These are phyloP conservation scores for Climacteris rufus DNA, from an alignment of 2,113 vertebrate species.

Conservation along the genomic window DNA sequence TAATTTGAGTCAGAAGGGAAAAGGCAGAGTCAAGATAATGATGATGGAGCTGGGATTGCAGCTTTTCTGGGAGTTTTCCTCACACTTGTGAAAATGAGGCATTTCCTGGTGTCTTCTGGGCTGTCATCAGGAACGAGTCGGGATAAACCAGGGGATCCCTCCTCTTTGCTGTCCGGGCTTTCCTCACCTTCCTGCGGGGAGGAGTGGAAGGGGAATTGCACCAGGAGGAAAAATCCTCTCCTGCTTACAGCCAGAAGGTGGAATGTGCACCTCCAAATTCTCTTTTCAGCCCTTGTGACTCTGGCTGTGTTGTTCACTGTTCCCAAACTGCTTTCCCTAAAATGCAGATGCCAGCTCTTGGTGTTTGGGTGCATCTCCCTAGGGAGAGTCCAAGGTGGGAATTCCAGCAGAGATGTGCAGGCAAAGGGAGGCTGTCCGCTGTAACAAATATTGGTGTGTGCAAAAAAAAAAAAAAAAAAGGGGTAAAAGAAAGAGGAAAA, in stretches of 20 bases:
- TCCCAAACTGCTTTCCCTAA: background rate
- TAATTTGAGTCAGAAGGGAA: background rate
- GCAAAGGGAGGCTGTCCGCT: too few relatives aligned
- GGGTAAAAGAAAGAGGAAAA: background rate
- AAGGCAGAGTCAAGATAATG: background rate
- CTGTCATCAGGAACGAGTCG: background rate
- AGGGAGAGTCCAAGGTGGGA: background rate
- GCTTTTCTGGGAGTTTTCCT: background rate
- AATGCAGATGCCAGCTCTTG: rapidly evolving
- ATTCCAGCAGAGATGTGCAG: background rate
- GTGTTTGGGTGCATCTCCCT: rapidly evolving
- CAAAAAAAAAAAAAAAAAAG: background rate
- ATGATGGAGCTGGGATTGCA: background rate
- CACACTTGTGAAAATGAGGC: background rate
- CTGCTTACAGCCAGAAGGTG: background rate
- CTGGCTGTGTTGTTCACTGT: rapidly evolving
- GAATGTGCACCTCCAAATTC: background rate
- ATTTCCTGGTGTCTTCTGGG: background rate
- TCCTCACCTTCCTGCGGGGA: background rate
- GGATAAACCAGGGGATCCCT: background rate
- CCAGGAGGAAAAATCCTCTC: background rate
- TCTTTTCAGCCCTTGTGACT: background rate
- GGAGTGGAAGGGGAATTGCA: background rate
- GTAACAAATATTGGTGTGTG: background rate
- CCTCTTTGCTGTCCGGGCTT: background rate